Conservation (phyloP, 2,113 vertebrate species). For the Ivindomyrus marchei region DNA sequence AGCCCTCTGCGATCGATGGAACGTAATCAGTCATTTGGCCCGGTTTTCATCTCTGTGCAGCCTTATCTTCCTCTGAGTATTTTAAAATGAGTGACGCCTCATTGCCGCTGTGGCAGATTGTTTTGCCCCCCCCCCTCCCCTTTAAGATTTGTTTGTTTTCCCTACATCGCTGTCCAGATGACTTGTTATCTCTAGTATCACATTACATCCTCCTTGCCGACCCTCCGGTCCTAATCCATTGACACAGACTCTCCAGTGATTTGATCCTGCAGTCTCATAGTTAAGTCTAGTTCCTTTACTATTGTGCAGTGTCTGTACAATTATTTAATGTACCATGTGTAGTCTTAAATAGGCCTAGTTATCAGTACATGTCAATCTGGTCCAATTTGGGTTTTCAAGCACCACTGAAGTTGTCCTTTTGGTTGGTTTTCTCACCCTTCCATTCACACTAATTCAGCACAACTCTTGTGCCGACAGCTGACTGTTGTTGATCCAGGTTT, state of each 20-base stretch:
- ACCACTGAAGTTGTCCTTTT: background rate
- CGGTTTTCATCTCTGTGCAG: background rate
- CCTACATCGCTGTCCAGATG: background rate
- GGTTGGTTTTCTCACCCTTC: background rate
- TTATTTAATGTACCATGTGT: background rate
- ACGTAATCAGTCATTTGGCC: conserved; percentile 4
- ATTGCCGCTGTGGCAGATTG: background rate
- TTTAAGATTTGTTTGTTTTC: background rate
- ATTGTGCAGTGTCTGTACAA: background rate
- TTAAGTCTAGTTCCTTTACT: background rate
- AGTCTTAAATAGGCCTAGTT: background rate
- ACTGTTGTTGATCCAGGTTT: background rate
- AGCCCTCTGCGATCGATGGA: background rate
- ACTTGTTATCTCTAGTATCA: background rate
- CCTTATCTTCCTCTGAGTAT: background rate
- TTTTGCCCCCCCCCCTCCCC: background rate
- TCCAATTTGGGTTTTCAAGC: background rate
- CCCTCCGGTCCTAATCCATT: background rate
- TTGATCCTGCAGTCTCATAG: background rate
- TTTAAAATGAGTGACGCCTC: background rate
- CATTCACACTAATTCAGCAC: background rate
- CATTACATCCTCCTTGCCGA: background rate
- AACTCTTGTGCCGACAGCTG: background rate
- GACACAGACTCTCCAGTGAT: background rate
- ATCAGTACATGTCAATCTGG: background rate